Conservation (phyloP, 2,888 invertebrate species). For the Acrobasis suavella region DNA sequence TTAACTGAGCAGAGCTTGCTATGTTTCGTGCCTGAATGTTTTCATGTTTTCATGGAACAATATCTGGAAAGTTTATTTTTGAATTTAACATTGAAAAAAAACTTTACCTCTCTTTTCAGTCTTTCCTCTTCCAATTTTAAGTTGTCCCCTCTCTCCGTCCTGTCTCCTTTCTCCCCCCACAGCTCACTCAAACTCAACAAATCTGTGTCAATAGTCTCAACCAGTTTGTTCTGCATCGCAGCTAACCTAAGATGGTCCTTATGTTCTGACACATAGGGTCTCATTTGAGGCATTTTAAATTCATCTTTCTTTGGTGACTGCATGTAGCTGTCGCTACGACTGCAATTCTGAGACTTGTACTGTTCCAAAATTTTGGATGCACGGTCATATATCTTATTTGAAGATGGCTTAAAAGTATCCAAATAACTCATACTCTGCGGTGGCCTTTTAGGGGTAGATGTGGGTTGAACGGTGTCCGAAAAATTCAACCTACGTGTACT, state of each 20-base stretch:
- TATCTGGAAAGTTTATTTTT: too few species aligned
- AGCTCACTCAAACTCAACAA: conserved; percentile 84
- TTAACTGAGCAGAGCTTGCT: too few species aligned
- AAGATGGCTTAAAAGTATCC: conserved; percentile 63
- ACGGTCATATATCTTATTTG: conserved; percentile 71
- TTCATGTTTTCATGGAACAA: too few species aligned
- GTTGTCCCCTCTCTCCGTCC: conserved; percentile 59
- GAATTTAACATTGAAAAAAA: too few species aligned
- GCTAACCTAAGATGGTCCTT: conserved; percentile 48
- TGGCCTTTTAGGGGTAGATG: conserved; percentile 67
- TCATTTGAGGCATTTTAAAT: conserved; percentile 72
- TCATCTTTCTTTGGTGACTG: conserved; percentile 57
- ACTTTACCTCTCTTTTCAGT: conserved; percentile 86
- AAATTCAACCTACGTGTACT: conserved; percentile 65
- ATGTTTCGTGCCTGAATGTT: too few species aligned
- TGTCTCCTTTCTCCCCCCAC: conserved; percentile 80
- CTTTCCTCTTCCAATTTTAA: conserved; percentile 88
- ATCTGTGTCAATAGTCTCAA: conserved; percentile 72
- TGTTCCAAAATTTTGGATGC: conserved; percentile 73
- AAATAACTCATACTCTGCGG: conserved; percentile 43
- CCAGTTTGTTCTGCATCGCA: conserved; percentile 50
- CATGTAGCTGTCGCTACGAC: conserved; percentile 52
- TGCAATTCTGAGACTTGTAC: conserved; percentile 62
- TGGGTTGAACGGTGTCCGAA: conserved; percentile 61
- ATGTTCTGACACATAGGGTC: conserved; percentile 55